phyloP scores from a whole-genome alignment of 1,140 invertebrate species.

The Drosophila mauritiana region DNA sequence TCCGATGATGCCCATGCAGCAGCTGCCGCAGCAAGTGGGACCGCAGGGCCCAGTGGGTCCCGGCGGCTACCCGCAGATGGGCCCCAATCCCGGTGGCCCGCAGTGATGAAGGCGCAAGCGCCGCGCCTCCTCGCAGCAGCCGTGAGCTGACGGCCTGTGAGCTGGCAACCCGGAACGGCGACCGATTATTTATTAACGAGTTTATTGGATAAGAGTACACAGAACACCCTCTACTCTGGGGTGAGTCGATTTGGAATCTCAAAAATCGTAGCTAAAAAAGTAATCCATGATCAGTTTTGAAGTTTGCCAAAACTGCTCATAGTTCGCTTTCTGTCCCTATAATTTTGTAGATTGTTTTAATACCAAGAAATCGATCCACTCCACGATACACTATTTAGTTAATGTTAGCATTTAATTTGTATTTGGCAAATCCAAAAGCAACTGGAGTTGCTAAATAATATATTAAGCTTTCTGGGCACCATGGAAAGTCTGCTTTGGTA shows the following conservation, averaged over 20 bases:
- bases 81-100: slow-evolving; percentile 74
- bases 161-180: slow-evolving; percentile 41
- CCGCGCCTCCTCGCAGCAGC: slow-evolving; percentile 76
- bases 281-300: neutral
- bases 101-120: slow-evolving; percentile 84
- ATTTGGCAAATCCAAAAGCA: neutral
- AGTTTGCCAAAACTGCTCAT: neutral
- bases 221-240: neutral
- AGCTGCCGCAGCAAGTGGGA: slow-evolving; percentile 75
- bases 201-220: neutral
- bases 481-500: neutral
- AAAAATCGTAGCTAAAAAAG: neutral
- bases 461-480: neutral
- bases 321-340: neutral
- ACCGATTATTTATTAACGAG: slow-evolving; percentile 22
- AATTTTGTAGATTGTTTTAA: neutral
- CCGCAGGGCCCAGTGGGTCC: slow-evolving; percentile 61
- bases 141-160: slow-evolving; percentile 34
- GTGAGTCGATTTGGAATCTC: slow-evolving; percentile 11
- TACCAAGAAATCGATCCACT: slow-evolving; percentile 7
- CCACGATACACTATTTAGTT: slow-evolving; percentile 6
- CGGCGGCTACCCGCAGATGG: slow-evolving; percentile 65
- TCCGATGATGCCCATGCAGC: slow-evolving; percentile 86
- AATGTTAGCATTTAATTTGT: neutral
- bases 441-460: neutral